phyloP scores from a whole-genome alignment of 2,888 invertebrate species.

The Nomada lathburiana region DNA sequence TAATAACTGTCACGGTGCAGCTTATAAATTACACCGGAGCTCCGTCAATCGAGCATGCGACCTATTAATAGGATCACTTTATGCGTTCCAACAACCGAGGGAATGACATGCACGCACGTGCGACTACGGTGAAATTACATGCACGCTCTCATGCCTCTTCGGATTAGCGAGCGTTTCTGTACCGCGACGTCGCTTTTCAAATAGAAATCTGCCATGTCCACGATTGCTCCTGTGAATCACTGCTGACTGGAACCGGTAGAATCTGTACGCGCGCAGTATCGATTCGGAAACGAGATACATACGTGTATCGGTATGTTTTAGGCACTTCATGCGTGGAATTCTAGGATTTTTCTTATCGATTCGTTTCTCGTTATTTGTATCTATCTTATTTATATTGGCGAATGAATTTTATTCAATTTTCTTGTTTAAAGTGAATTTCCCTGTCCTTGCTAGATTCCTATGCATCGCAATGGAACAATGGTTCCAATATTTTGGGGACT shows the following conservation, averaged over 20 bases:
- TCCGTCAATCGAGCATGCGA: constrained; percentile 60
- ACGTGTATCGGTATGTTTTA: no score
- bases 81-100: constrained; percentile 45
- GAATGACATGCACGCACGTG: constrained; percentile 63
- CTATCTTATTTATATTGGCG: neutral
- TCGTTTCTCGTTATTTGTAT: neutral
- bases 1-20: constrained; percentile 63
- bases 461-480: no score
- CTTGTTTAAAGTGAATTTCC: no score
- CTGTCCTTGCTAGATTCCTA: no score
- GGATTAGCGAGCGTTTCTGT: constrained; percentile 39
- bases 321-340: no score
- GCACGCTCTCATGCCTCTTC: constrained; percentile 50
- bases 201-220: constrained; percentile 29
- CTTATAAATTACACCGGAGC: constrained; percentile 61
- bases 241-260: constrained; percentile 5
- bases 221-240: constrained; percentile 27
- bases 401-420: no score
- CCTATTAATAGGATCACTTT: constrained; percentile 69
- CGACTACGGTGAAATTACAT: constrained; percentile 56
- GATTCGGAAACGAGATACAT: neutral
- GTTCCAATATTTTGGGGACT: no score
- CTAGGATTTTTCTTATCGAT: neutral
- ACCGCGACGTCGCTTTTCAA: constrained; percentile 25
- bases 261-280: neutral